Evolutionary conservation across 2,113 vertebrate genomes (phyloP), one percentile per base, ranked within the genome.

Genomic region (Prietella phreatophila): DNA sequence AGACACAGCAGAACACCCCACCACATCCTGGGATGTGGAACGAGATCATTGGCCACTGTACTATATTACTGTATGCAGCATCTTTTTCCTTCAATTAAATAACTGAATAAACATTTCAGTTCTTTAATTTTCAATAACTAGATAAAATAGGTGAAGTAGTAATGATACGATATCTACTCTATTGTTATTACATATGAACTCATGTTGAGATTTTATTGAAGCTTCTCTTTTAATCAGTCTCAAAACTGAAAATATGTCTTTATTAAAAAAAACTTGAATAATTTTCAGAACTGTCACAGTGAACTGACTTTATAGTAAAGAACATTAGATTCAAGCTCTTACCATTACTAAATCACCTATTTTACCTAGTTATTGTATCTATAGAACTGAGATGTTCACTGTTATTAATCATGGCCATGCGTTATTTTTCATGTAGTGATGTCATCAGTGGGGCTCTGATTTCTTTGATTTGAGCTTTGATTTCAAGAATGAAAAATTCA

Each of bases 1-100:
- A 42, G 7, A 50, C 76, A 42, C 11, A 30, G 27, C 67, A 86
- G 50, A 84, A 83, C 47, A 60, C 71, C 85, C 67, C 25, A 84
- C 39, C 50, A 33, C 53, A n/a, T 56, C 50, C 33, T 60, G 42
- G 42, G 42, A 47, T 47, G 42, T 47, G 27, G 25, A 27, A 15
- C 1, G 6, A 80, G 50, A 53, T 14, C 25, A 78, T 15, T 27
- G 2, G 76, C 50, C 76, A 79, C 11, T 53, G 7, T 67, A 30
- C n/a, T 67, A 5, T 5, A 67, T 67, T 67, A 67, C n/a, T 67
- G 60, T 27, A 63, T 25, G 22, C 9, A 61, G 8, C 58, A 60
- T 60, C 20, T 60, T 60, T 60, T 27, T 63, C 11, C 1, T n/a
- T 65, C 3, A n/a, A n/a, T n/a, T n/a, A 65, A 65, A 7, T 47